Base-by-base conservation (phyloP, 2,797 vertebrate species). In the Oreochromis grahami region DNA sequence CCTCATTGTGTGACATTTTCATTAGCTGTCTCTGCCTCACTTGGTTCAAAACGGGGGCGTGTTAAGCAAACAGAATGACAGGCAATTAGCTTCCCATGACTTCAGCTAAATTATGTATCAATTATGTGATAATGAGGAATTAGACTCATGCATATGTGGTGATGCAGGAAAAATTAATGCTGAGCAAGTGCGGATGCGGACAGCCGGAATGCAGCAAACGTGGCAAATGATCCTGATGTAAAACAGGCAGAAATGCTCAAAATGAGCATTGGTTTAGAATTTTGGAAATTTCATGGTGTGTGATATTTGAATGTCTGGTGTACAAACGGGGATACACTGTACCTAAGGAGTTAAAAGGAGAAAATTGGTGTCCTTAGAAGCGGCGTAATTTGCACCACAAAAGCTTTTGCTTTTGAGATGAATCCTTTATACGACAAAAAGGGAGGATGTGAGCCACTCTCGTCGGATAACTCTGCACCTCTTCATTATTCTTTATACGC, bases 101-200 rank as follows among this genome's bases (percentile, higher is more conserved):
- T 92, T 89, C 85, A 82, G 79, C 88, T 89, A 91, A 94, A 94
- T 95, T 83, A 91, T 51, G 17, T 87, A 93, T 93, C 88, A 92
- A 91, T 95, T 93, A 93, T 80, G 81, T 81, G 90, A 92, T 93
- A 92, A 94, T 93, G 87, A 93, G 88, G 86, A 90, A 90, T 92
- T 89, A 88, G 86, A 76, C 87, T 70, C 48, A n/a, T 87, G 87
- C 76, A 60, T 79, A 88, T 77, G 77, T 76, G 84, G 68, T 85
- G 79, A 32, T 68, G 83, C 80, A 21, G 17, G 43, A 83, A 29
- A 72, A 90, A 82, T 77, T 26, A 41, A 89, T 83, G 77, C 29
- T 51, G 43, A 53, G 63, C 41, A 70, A 79, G 48, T 34, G 43
- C 51, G 38, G 68, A 79, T 72, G 80, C 14, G 26, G 52, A 85